Conservation (phyloP, 1,140 invertebrate genomes). For the Neodiprion fabricii region DNA sequence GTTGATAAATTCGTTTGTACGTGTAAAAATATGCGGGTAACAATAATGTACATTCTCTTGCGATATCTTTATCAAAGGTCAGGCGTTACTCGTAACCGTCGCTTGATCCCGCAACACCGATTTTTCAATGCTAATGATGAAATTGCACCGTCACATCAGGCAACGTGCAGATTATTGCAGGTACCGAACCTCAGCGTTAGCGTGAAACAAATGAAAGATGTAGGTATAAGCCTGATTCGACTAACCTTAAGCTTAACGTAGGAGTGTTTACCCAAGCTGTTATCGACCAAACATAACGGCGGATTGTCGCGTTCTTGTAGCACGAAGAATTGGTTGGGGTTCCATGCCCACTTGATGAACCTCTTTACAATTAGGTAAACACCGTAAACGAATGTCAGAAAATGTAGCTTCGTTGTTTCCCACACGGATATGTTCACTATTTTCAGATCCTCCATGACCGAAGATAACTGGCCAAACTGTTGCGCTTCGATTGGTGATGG, state of each 20-base stretch:
- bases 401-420: slow-evolving; percentile 59
- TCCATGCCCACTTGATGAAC: slow-evolving; percentile 62
- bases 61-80: no score
- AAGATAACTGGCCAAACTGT: not conserved
- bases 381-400: slow-evolving; percentile 62
- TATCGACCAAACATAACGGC: slow-evolving; percentile 66
- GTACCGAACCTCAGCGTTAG: no score
- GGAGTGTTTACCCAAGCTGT: slow-evolving; percentile 67
- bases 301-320: slow-evolving; percentile 64
- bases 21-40: no score
- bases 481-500: not conserved
- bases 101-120: no score
- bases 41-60: no score
- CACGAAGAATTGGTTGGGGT: slow-evolving; percentile 58
- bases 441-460: slow-evolving; percentile 29
- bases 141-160: no score
- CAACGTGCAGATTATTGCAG: no score
- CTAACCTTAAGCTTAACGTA: slow-evolving; percentile 72
- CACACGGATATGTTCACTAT: slow-evolving; percentile 60
- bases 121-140: no score
- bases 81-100: no score
- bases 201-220: no score
- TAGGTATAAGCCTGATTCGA: slow-evolving; percentile 14
- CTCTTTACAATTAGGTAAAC: slow-evolving; percentile 61
- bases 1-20: no score